Conservation (phyloP, 2,797 vertebrate species). For the Dryobates pubescens region DNA sequence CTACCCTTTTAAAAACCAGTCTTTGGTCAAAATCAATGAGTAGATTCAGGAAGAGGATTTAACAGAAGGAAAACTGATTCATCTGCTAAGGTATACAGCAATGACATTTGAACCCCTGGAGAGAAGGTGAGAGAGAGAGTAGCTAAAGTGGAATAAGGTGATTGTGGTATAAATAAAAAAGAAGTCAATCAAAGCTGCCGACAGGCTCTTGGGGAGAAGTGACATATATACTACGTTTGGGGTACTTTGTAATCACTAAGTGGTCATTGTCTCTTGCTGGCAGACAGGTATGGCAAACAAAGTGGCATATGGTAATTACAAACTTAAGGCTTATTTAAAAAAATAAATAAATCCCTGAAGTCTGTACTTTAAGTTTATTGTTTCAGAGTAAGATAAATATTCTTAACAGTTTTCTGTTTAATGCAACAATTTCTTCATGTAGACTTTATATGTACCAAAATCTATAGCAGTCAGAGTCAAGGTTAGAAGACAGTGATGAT, state of each 20-base stretch:
- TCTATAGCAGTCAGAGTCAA: not conserved
- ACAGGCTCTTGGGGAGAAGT: slow-evolving; percentile 65
- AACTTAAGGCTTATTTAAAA: not conserved
- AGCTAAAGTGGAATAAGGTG: slow-evolving; percentile 71
- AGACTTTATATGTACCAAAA: not conserved
- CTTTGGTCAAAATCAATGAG: slow-evolving; percentile 82
- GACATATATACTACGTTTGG: slow-evolving; percentile 59
- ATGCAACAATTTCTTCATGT: not conserved
- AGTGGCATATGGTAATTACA: slow-evolving; percentile 20
- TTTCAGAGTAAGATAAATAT: slow-evolving; percentile 17
- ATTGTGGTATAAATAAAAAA: slow-evolving; percentile 77
- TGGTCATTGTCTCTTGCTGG: slow-evolving; percentile 57
- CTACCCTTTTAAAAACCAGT: slow-evolving; percentile 81
- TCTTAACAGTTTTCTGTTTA: not conserved
- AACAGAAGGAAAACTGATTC: slow-evolving; percentile 80
- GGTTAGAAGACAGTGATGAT: not conserved
- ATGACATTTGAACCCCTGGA: slow-evolving; percentile 74
- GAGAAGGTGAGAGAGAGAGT: slow-evolving; percentile 43
- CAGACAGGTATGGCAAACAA: slow-evolving; percentile 7
- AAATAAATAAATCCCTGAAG: not conserved
- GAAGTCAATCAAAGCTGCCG: slow-evolving; percentile 68
- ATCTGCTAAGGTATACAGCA: slow-evolving; percentile 77
- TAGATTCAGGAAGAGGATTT: slow-evolving; percentile 74
- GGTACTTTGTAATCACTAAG: slow-evolving; percentile 61
- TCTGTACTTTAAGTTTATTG: not conserved